phyloP scores from a whole-genome alignment of 2,888 invertebrate genomes.

The Branchinecta sandiegonensis region DNA sequence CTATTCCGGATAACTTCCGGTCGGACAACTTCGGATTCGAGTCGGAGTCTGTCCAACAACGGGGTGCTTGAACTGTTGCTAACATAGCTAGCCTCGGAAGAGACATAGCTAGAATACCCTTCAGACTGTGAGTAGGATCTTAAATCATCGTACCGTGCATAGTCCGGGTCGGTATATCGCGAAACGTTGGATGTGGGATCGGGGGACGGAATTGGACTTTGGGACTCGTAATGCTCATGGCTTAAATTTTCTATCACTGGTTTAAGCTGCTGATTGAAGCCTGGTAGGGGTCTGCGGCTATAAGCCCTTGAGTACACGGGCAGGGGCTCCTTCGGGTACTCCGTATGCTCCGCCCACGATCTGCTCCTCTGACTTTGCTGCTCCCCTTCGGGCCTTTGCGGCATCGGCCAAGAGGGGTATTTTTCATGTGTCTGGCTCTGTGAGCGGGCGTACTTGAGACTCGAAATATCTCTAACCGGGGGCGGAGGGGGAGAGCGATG shows the following conservation, averaged over 20 bases:
- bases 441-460: conserved; percentile 46
- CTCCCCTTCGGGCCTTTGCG: conserved; percentile 33
- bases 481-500: conserved; percentile 33
- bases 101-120: conserved; percentile 64
- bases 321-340: conserved; percentile 52
- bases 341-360: conserved; percentile 55
- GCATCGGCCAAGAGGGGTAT: conserved; percentile 58
- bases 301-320: conserved; percentile 47
- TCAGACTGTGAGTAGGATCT: conserved; percentile 57
- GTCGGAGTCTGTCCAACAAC: conserved; percentile 52
- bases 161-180: conserved; percentile 33
- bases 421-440: conserved; percentile 58
- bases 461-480: conserved; percentile 51
- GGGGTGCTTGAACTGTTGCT: conserved; percentile 44
- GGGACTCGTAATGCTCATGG: conserved; percentile 7
- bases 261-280: conserved; percentile 49
- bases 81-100: conserved; percentile 53
- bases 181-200: not conserved
- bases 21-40: conserved; percentile 37
- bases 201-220: not conserved
- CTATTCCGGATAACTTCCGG: conserved; percentile 27
- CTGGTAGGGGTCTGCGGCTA: conserved; percentile 37
- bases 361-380: conserved; percentile 48
- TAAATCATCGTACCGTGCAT: conserved; percentile 43
- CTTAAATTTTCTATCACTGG: conserved; percentile 45